Conservation (phyloP, 1,140 invertebrate genomes). For the Bombus breviceps region DNA sequence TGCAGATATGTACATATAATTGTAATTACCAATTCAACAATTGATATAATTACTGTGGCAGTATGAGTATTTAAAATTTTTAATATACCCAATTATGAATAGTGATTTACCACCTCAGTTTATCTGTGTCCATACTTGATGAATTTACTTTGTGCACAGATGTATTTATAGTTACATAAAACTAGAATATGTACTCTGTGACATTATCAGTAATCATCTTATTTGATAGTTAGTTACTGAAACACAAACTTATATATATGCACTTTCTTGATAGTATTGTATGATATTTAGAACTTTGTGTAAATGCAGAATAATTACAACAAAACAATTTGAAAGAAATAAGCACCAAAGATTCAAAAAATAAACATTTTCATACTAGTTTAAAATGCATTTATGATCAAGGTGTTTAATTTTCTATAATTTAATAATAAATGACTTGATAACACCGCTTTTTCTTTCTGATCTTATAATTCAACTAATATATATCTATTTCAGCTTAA, state of each 20-base stretch:
- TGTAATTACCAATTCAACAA: slow-evolving; percentile 10
- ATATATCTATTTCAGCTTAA: slow-evolving; percentile 15
- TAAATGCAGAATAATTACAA: slow-evolving; percentile 48
- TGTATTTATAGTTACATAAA: background rate
- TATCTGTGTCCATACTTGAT: slow-evolving; percentile 1
- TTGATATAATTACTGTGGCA: slow-evolving; percentile 39
- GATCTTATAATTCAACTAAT: slow-evolving; percentile 9
- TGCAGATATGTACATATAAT: slow-evolving; percentile 44
- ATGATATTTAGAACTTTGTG: background rate
- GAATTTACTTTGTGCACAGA: slow-evolving; percentile 33
- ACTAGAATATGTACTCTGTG: slow-evolving; percentile 5
- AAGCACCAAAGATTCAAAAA: slow-evolving; percentile 19
- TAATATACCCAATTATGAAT: slow-evolving; percentile 19
- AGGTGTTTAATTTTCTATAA: slow-evolving; percentile 8
- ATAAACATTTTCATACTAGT: background rate
- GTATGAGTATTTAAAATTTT: slow-evolving; percentile 26
- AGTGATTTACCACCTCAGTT: slow-evolving; percentile 11
- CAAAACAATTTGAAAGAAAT: slow-evolving; percentile 40
- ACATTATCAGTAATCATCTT: slow-evolving; percentile 5
- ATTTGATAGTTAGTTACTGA: slow-evolving; percentile 31
- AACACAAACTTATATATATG: slow-evolving; percentile 26
- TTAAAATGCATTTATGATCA: slow-evolving; percentile 30
- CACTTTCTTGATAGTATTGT: slow-evolving; percentile 2
- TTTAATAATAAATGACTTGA: slow-evolving; percentile 9
- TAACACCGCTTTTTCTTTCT: background rate